Conservation (phyloP, 2,797 vertebrate species). For the Sibirionetta formosa region DNA sequence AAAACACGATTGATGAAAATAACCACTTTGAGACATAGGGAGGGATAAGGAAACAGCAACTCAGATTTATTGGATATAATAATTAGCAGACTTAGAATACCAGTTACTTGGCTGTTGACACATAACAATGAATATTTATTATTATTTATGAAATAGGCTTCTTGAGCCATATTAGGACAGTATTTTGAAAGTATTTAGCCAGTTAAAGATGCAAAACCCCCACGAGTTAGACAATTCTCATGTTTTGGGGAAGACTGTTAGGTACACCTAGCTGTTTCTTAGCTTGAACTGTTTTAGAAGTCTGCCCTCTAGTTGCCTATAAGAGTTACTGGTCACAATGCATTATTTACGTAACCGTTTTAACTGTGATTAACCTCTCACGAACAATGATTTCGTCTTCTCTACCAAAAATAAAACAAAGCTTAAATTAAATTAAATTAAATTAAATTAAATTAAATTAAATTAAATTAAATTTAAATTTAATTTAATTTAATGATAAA, state of each 20-base stretch:
- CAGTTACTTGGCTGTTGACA: neutral
- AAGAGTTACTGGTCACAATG: neutral
- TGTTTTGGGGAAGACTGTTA: neutral
- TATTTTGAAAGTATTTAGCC: constrained; percentile 28
- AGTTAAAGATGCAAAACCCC: neutral
- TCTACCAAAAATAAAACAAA: neutral
- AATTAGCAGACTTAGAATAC: neutral
- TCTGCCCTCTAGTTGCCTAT: constrained; percentile 58
- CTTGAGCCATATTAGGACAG: neutral
- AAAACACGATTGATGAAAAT: neutral
- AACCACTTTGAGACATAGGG: neutral
- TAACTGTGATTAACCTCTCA: neutral
- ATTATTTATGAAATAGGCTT: neutral
- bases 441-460: neutral
- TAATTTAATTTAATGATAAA: neutral
- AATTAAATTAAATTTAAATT: neutral
- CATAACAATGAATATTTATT: neutral
- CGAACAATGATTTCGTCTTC: neutral
- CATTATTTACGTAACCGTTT: accelerated
- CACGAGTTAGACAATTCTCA: neutral
- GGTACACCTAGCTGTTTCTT: neutral
- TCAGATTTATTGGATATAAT: neutral
- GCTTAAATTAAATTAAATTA: neutral
- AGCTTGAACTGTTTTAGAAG: constrained; percentile 51
- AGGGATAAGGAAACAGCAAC: neutral